These are phyloP conservation scores for Tauraco erythrolophus DNA, from an alignment of 2,113 vertebrate species.

Conservation along the genomic window DNA sequence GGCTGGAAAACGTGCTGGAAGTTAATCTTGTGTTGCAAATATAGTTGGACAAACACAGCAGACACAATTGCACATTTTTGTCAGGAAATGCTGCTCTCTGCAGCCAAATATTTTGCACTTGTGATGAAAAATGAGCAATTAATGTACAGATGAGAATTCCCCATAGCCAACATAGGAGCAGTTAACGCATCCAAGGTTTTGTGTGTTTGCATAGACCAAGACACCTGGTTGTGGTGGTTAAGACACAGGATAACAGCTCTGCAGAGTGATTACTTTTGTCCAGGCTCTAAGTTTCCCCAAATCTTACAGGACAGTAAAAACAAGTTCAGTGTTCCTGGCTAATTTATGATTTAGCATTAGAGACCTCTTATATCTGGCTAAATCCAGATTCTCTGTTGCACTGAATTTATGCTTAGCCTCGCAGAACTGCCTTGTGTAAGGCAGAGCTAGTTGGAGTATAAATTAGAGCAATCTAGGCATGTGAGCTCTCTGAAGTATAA, in stretches of 20 bases:
- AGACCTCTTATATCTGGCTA: not conserved
- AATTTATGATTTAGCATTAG: conserved; percentile 1
- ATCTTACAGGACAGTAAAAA: not conserved
- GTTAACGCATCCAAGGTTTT: not conserved
- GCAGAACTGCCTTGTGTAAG: not conserved
- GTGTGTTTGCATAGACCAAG: not conserved
- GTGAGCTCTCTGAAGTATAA: conserved; percentile 6
- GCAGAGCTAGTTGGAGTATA: not conserved
- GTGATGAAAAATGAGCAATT: conserved; percentile 33
- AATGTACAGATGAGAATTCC: conserved; percentile 24
- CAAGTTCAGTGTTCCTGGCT: not conserved
- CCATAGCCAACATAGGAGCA: not conserved
- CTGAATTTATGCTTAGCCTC: conserved; percentile 22
- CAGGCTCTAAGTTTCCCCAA: not conserved
- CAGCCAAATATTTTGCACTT: conserved; percentile 4
- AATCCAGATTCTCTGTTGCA: conserved; percentile 1
- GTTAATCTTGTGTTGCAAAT: conserved; percentile 16
- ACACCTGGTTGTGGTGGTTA: not conserved
- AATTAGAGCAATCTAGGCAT: conserved; percentile 27
- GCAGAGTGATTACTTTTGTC: not conserved
- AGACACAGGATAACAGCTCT: not conserved
- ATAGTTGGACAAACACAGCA: not conserved
- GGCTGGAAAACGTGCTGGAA: conserved; percentile 19
- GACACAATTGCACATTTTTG: conserved; percentile 14
- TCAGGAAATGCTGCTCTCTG: conserved; percentile 28